These are phyloP conservation scores for Cossypha polioptera DNA, from an alignment of 2,797 vertebrate genomes.

Conservation along the genomic window DNA sequence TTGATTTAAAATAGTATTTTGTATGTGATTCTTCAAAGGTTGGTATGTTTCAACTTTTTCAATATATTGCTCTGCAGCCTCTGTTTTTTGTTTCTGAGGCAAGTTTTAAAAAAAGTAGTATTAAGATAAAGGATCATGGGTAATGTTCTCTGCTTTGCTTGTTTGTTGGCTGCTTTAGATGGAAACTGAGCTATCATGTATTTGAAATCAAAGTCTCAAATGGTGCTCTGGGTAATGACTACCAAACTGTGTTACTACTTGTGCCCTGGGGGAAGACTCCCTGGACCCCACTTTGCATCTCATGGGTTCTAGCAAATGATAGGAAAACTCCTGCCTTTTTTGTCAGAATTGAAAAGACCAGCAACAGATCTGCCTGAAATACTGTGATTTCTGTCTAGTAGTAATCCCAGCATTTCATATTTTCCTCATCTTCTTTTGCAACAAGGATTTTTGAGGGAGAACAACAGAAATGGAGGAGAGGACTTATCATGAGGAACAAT, in stretches of 20 bases:
- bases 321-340: not conserved
- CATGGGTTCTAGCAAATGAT: not conserved
- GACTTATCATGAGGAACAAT: not conserved
- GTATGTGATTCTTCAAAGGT: constrained; percentile 53
- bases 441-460: not conserved
- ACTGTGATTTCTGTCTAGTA: not conserved
- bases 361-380: not conserved
- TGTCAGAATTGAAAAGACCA: not conserved
- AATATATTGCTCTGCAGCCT: not conserved
- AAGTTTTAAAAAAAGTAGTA: not conserved
- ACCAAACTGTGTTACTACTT: not conserved
- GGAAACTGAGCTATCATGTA: not conserved
- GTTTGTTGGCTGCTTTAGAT: constrained; percentile 15
- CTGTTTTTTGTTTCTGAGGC: constrained; percentile 50
- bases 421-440: not conserved
- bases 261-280: not conserved
- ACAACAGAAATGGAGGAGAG: not conserved
- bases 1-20: constrained; percentile 70
- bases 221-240: not conserved
- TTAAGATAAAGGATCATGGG: constrained; percentile 7
- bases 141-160: not conserved
- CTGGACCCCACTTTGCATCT: not conserved
- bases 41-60: not conserved
- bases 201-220: constrained; percentile 43
- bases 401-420: not conserved